Evolutionary conservation across 2,888 invertebrate genomes (phyloP), one percentile per base, ranked within the genome.

Genomic region (Coelinius sp.): DNA sequence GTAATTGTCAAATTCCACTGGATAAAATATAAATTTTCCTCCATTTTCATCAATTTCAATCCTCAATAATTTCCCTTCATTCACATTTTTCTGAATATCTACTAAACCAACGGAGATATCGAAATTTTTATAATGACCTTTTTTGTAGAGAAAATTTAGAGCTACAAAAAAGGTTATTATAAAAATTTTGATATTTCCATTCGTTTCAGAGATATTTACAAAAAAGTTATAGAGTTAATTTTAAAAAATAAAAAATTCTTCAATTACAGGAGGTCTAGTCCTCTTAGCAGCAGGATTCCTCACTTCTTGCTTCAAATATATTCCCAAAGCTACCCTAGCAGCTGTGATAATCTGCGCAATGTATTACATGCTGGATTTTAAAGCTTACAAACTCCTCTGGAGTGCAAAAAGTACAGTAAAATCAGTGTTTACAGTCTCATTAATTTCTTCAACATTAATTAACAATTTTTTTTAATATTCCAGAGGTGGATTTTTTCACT

Each of bases 341-440:
- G 91, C 90, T 2, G 89, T 92, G 53, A 91, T 92, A 77, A 90
- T 92, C 52, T 89, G 89, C 74, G 91, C 92, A 38, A 91, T 92
- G 77, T 88, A 91, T 71, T 89, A 88, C 75, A 90, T 90, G 90
- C 85, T 90, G 27, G 90, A 90, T 77, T 89, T 89, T 72, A 82
- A 86, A 56, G 88, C 89, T 31, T 85, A 89, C 22, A 75, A 76
- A 4, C 81, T 89, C 1, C 85, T 91, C 25, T 91, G 90, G 90
- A 86, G 83, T 73, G 89, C 89, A 12, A 90, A 88, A 81, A 89
- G 90, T 90, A 81, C 17, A 10, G 20, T 53, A 7, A 24, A 12
- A 10, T 64, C 31, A 27, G 46, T 62, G 10, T 46, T 10, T 10
- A 1, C 10, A 6, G 8, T 6, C 8, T 35, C 44, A 44, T 44